A percentile compares a stretch with the other conserved stretches of the same genome.
Evolutionary conservation across 2,797 vertebrate species (phyloP).

Genomic region (Perodicticus potto): DNA sequence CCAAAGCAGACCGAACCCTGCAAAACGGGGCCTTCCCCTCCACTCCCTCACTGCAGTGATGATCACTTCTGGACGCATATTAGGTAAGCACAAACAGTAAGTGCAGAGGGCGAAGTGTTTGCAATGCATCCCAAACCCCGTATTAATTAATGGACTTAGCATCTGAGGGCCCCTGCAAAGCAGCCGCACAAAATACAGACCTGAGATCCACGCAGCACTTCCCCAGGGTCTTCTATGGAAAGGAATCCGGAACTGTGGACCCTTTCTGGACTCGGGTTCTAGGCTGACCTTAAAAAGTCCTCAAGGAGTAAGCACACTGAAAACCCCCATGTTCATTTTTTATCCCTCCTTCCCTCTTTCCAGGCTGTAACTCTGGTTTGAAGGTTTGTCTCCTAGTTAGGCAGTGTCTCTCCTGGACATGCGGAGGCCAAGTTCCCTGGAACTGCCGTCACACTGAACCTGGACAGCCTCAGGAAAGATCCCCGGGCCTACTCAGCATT

Average conservation of each 20-base stretch:
- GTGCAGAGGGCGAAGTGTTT: neutral
- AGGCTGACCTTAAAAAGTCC: neutral
- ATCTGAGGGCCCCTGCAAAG: neutral
- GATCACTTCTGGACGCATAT: neutral
- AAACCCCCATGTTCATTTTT: neutral
- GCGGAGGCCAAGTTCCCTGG: neutral
- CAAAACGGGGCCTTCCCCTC: neutral
- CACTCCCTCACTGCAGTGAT: neutral
- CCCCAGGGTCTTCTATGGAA: neutral
- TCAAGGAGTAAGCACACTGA: neutral
- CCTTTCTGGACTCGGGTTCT: neutral
- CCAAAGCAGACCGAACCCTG: neutral
- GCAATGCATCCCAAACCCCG: neutral
- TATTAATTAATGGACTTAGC: neutral
- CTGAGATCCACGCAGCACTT: neutral
- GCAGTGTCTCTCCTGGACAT: too few relatives aligned
- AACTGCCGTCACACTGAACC: neutral
- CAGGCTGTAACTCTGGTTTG: neutral
- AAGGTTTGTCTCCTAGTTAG: neutral
- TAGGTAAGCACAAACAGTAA: neutral
- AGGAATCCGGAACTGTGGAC: neutral
- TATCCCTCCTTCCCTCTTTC: rapidly evolving
- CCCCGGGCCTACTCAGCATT: neutral
- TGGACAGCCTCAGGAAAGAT: neutral
- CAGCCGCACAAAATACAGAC: slow-evolving; percentile 11